Percentiles rank a stretch among this genome's conserved stretches.
These are phyloP conservation scores for Telmatherina bonti DNA, from an alignment of 2,797 vertebrate genomes.

Conservation along the genomic window DNA sequence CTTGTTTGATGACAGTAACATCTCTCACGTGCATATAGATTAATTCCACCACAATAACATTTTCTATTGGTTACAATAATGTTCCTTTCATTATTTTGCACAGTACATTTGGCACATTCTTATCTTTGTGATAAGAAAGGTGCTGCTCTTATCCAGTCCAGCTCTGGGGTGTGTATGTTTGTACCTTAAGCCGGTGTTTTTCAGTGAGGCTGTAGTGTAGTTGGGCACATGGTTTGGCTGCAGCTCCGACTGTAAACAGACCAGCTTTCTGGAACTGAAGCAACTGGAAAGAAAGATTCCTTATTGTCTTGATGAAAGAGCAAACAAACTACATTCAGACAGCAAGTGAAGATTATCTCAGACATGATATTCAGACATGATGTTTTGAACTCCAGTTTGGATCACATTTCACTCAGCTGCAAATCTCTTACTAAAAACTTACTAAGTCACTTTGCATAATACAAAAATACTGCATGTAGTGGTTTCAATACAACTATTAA, in stretches of 20 bases:
- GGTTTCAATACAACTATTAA: neutral
- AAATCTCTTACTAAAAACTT: conserved; percentile 1
- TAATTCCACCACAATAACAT: neutral
- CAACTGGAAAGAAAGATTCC: conserved; percentile 73
- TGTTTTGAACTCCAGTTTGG: neutral
- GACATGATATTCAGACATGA: neutral
- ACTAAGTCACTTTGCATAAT: neutral
- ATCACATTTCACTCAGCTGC: neutral
- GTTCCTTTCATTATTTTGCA: neutral
- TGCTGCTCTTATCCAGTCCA: neutral
- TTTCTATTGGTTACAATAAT: neutral
- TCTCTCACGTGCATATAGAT: too few relatives aligned
- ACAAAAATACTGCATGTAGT: neutral
- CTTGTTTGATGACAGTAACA: too few relatives aligned
- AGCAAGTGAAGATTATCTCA: neutral
- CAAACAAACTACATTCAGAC: conserved; percentile 1
- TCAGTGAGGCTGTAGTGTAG: conserved; percentile 87
- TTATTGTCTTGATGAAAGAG: neutral
- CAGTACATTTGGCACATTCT: neutral
- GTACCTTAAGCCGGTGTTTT: conserved; percentile 80
- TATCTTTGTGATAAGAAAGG: neutral
- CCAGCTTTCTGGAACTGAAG: conserved; percentile 88
- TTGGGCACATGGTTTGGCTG: conserved; percentile 88
- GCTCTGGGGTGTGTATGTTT: neutral
- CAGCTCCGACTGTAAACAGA: conserved; percentile 81